These are phyloP conservation scores for Leucoraja ocellata DNA, from an alignment of 2,797 vertebrate species.

Conservation along the genomic window DNA sequence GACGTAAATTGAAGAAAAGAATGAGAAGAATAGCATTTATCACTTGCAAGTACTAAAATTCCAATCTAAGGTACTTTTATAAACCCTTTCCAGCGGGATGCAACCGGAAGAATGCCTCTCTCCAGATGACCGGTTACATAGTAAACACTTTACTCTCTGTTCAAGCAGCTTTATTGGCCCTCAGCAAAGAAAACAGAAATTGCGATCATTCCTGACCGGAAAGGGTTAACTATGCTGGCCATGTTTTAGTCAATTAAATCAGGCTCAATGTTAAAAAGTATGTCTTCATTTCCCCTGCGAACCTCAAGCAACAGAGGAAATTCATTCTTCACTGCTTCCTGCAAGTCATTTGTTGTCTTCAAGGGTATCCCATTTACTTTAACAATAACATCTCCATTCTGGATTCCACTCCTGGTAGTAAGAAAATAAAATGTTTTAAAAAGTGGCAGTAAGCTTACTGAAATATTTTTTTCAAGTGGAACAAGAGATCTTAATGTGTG, in stretches of 20 bases:
- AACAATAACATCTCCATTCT: conserved; percentile 77
- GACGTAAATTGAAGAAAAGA: neutral
- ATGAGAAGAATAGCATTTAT: neutral
- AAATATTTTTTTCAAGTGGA: neutral
- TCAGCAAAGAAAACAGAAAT: conserved; percentile 25
- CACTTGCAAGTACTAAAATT: neutral
- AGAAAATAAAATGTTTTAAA: neutral
- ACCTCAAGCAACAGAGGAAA: conserved; percentile 75
- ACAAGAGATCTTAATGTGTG: neutral
- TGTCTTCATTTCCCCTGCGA: conserved; percentile 69
- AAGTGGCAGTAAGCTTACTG: neutral
- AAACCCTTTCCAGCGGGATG: neutral
- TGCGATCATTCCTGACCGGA: conserved; percentile 52
- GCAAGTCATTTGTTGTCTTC: conserved; percentile 67
- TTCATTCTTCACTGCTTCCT: conserved; percentile 65
- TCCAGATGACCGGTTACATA: neutral
- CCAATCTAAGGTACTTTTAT: neutral
- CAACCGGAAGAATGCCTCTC: neutral
- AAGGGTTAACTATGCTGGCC: conserved; percentile 48
- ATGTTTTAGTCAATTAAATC: conserved; percentile 56
- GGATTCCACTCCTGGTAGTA: conserved; percentile 68
- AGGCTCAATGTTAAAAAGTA: conserved; percentile 79
- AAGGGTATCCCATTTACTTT: conserved; percentile 73
- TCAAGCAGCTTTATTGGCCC: conserved; percentile 30
- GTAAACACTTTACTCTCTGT: conserved; percentile 51